Evolutionary conservation across 2,888 invertebrate genomes (phyloP), one percentile per base, ranked within the genome.

Genomic region (Spicauda simplicius): DNA sequence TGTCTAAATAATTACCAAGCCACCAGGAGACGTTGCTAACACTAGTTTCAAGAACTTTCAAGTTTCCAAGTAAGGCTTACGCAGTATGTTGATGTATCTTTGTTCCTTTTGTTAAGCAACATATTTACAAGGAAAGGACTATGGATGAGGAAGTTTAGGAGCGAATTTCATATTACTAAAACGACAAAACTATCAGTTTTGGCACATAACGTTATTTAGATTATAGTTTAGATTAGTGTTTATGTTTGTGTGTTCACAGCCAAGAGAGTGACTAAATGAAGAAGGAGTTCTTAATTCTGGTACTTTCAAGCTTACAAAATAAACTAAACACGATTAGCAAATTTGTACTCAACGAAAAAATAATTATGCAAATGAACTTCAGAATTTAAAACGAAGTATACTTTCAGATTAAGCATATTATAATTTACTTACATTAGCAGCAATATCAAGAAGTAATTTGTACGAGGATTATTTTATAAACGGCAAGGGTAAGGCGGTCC

Each of bases 1-100:
- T 85, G 81, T 80, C 83, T 88, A 86, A 88, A 87, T 90, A 88
- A 88, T 89, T 83, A 84, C 79, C 74, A 71, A 76, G 78, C 80
- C 82, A 76, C 77, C 73, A 68, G 77, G 76, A 76, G 74, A 70
- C 69, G 72, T 70, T 64, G 68, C 70, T 68, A 64, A 69, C 67
- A 71, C 69, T 67, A 66, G 71, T 70, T 71, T 70, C 70, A 70
- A 61, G 68, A 70, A 64, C 69, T 59, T 45, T 12, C n/a, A n/a
- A 45, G 45, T 45, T 45, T 45, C 3, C 5, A n/a, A 45, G 37
- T 37, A 14, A n/a, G n/a, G 45, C 41, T 41, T 45, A 45, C 14
- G 5, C 45, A 45, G 45, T 45, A 45, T n/a, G n/a, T 45, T 6
- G 45, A 25, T 25, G 25, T 41, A 45, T 11, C 11, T n/a, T 45